Base-by-base conservation (phyloP, 2,888 invertebrate species). In the Coleophora flavipennella region DNA sequence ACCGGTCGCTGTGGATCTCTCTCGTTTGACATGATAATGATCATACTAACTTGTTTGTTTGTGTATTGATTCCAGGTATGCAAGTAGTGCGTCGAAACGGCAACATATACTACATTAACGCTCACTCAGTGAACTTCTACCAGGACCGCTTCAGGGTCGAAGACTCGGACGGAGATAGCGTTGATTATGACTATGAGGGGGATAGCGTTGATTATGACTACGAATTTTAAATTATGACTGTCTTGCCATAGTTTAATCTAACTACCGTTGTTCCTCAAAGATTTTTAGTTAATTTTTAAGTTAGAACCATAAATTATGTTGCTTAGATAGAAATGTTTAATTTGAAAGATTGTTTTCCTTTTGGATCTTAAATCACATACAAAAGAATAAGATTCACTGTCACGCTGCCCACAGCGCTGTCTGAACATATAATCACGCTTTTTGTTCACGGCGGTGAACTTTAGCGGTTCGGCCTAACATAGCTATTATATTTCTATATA, bases 91-190 rank as follows among this genome's bases (percentile, higher is more conserved):
- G 69, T 40, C 65, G 74, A 35, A 57, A 67, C 42, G 83, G 81
- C 37, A 73, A 73, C 49, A 46, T 67, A 38, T 74, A 67, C 63
- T 75, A 73, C 56, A 75, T 84, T 50, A 74, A 77, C 48, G 83
- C 81, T 11, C 66, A 72, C 43, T 49, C 73, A 1, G 77, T 84
- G 27, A 76, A 78, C 48, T 78, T 83, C 53, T 68, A 73, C 59
- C 78, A 77, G 48, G 71, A 73, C 46, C 71, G 67, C 42, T 71
- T 68, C 45, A 60, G 68, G 51, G 68, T 70, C 1, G 72, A 74
- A 36, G 78, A 77, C 50, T 75, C 74, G 0, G 79, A 81, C 41
- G 79, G 72, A 1, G 77, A 84, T 44, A 74, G 76, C 47, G 80
- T 76, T 39, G 85, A 85, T 50, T 72, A 58, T 48, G 85, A 85